phyloP scores from a whole-genome alignment of 2,797 vertebrate genomes.

The Coracias cyanogaster region DNA sequence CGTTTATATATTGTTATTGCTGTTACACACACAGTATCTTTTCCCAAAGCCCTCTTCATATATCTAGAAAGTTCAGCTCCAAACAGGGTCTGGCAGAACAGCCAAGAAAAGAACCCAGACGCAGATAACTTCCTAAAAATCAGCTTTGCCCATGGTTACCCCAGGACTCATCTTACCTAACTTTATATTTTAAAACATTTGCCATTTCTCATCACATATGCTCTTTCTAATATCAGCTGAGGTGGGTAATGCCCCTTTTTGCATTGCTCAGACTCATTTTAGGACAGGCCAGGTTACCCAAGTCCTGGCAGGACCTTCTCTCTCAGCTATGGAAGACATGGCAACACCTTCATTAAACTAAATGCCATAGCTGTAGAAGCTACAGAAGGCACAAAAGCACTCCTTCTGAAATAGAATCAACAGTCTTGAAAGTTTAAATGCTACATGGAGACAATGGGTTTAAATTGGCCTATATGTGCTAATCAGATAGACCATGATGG shows the following conservation, averaged over 20 bases:
- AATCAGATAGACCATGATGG: background rate
- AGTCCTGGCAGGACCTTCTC: background rate
- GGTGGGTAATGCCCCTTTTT: background rate
- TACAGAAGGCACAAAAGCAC: background rate
- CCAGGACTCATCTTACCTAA: background rate
- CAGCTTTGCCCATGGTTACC: background rate
- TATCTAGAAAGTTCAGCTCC: background rate
- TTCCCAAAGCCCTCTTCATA: background rate
- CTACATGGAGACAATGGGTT: background rate
- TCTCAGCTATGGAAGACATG: background rate
- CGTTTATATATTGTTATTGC: background rate
- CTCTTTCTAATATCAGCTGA: background rate
- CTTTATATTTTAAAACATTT: background rate
- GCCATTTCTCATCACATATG: background rate
- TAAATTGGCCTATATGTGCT: background rate
- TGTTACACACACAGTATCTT: background rate
- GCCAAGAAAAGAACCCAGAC: background rate
- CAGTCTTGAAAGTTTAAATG: background rate
- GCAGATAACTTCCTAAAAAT: background rate
- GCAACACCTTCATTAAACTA: background rate
- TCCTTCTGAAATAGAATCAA: background rate
- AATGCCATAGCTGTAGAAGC: background rate
- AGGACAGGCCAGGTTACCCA: background rate
- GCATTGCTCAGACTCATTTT: background rate
- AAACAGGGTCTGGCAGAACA: background rate